A percentile compares a stretch with the other conserved stretches of the same genome.
Conservation (phyloP, 2,797 vertebrate species). For the Cichlasoma orientale region DNA sequence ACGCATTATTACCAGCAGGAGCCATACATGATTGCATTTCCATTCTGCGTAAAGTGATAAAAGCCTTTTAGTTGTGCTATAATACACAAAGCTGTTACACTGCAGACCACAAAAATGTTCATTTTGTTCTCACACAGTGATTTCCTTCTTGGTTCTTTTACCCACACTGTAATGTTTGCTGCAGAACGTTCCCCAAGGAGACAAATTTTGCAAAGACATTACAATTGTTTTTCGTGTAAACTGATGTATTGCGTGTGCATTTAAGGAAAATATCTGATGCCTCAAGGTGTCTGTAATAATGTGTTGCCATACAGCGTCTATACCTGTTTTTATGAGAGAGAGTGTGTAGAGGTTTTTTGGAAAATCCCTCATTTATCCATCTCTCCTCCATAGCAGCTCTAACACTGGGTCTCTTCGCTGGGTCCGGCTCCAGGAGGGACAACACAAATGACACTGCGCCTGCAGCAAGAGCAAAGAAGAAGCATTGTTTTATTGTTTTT, state of each 20-base stretch:
- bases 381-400: constrained; percentile 84
- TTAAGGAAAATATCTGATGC: not conserved
- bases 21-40: constrained; percentile 64
- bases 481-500: not conserved
- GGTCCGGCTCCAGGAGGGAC: constrained; percentile 85
- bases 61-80: constrained; percentile 57
- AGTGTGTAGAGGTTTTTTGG: constrained; percentile 74
- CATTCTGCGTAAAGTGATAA: constrained; percentile 67
- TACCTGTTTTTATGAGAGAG: constrained; percentile 81
- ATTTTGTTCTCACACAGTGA: constrained; percentile 48
- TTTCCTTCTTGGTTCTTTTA: constrained; percentile 25
- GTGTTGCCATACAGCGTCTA: not conserved
- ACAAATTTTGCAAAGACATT: not conserved
- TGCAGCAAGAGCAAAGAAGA: constrained; percentile 27
- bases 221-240: not conserved
- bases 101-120: constrained; percentile 54
- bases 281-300: not conserved
- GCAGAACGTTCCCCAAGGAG: constrained; percentile 12
- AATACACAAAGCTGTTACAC: constrained; percentile 53
- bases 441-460: constrained; percentile 83
- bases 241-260: not conserved
- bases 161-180: constrained; percentile 43
- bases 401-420: constrained; percentile 80
- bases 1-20: constrained; percentile 34
- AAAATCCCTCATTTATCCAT: constrained; percentile 83